Evolutionary conservation across 2,797 vertebrate species (phyloP), one percentile per base, ranked within the genome.

Genomic region (Rhyacichthys aspro): DNA sequence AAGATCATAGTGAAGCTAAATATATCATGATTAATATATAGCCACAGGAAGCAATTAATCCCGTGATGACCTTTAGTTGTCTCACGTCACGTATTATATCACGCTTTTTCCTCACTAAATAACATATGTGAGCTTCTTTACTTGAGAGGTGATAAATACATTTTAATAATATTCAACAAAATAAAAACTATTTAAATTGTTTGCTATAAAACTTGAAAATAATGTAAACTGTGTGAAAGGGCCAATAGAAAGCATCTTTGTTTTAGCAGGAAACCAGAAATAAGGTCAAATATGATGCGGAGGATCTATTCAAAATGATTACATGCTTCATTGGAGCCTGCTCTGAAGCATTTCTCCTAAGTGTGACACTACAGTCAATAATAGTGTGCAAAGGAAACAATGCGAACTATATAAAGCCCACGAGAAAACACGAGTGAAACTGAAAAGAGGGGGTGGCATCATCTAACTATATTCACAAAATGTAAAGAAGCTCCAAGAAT

Each of bases 381-480:
- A 65, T 28, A 80, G 86, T 80, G 76, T 67, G 73, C 74, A 59
- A 73, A 70, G 84, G 78, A 91, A 91, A 92, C 90, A 92, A 93
- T 88, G 65, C 56, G 77, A 87, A 84, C 86, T 86, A 90, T 87
- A 91, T 90, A 92, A 91, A 92, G 88, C 85, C 67, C 43, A 72
- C 80, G 75, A 79, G 75, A 80, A 89, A 86, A 85, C 78, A 74
- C 52, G 69, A 59, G 63, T 69, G 70, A 72, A 82, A 74, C 68
- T 86, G 78, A 82, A 88, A 85, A 72, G 75, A 74, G 66, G 65
- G 79, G 82, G 59, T 63, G 59, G 72, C 84, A 88, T 88, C 85
- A 70, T 89, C 78, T 82, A 90, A 91, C 87, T 88, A 89, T 87
- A 90, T 88, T 90, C 86, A 91, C 68, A 78, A 89, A 89, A 92